phyloP scores from a whole-genome alignment of 2,888 invertebrate genomes.

The Acholoe squamosa region DNA sequence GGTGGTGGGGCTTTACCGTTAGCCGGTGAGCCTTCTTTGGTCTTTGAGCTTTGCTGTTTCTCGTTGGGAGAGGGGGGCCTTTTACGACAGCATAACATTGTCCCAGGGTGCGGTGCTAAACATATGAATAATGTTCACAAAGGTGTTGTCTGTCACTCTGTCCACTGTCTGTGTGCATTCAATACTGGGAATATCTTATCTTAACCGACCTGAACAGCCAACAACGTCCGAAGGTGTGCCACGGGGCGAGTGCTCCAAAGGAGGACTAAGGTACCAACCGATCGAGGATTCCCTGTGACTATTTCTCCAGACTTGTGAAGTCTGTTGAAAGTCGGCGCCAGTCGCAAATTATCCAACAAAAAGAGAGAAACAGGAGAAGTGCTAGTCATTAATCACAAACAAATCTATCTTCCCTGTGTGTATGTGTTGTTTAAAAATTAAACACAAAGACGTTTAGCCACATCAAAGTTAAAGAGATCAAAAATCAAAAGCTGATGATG shows the following conservation, averaged over 20 bases:
- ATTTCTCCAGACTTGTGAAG: not conserved
- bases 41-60: not conserved
- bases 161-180: not conserved
- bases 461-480: not conserved
- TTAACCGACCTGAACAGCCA: not conserved
- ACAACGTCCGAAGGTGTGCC: slow-evolving; percentile 1
- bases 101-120: slow-evolving; percentile 12
- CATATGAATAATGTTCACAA: not conserved
- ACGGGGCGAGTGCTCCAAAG: not conserved
- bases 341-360: slow-evolving; percentile 17
- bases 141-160: slow-evolving; percentile 43
- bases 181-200: not conserved
- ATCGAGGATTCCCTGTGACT: not conserved
- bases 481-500: no score
- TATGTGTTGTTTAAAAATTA: no score
- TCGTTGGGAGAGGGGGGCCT: slow-evolving; percentile 11
- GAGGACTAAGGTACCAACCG: not conserved
- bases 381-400: not conserved
- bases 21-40: not conserved
- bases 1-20: slow-evolving; percentile 4
- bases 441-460: not conserved
- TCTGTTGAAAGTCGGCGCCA: no score
- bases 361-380: slow-evolving; percentile 4
- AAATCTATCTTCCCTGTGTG: not conserved
- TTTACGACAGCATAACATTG: slow-evolving; percentile 54